Conservation (phyloP, 2,113 vertebrate species). For the Burhinus oedicnemus region DNA sequence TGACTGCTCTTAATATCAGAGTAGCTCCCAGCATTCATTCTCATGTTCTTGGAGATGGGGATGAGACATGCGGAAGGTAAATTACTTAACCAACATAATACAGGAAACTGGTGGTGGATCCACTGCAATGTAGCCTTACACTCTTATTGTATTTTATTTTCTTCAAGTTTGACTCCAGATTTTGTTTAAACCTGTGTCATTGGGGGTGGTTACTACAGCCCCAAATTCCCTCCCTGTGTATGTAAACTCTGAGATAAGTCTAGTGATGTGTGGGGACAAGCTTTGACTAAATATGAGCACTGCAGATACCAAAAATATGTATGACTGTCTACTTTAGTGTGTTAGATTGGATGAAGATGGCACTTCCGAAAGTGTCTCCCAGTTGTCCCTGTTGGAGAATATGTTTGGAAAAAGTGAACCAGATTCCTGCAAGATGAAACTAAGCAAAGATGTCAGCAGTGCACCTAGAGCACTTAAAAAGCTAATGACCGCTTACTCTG, state of each 20-base stretch:
- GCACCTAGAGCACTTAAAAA: neutral
- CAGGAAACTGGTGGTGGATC: neutral
- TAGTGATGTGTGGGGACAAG: neutral
- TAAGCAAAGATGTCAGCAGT: neutral
- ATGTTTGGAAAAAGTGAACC: neutral
- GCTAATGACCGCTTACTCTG: too few species aligned
- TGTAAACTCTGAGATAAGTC: neutral
- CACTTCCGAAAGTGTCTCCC: neutral
- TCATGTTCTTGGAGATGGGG: neutral
- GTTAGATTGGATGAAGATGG: neutral
- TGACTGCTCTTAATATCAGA: neutral
- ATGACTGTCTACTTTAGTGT: rapidly evolving
- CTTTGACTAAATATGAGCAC: neutral
- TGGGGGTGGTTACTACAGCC: neutral
- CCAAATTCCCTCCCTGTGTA: neutral
- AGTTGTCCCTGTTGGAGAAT: neutral
- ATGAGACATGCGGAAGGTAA: neutral
- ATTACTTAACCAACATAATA: neutral
- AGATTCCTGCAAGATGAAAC: neutral
- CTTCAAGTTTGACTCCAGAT: neutral
- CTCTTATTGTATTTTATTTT: neutral
- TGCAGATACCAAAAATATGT: neutral
- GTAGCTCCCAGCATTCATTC: neutral
- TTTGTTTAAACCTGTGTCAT: neutral
- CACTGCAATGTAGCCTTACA: neutral